Conservation (phyloP, 2,888 invertebrate species). For the Chironomus riparius region DNA sequence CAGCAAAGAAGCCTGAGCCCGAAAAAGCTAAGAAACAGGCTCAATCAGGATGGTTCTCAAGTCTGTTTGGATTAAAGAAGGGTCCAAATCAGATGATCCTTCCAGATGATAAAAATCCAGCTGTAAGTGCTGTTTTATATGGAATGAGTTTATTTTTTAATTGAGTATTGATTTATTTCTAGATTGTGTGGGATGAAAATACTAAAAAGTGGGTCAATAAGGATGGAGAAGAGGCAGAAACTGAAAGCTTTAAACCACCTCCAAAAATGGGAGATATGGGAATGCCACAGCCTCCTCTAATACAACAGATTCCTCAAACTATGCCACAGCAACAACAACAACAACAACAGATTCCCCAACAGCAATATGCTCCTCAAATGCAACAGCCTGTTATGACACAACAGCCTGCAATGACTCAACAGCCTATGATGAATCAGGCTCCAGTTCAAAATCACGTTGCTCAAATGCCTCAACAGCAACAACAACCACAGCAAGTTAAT, state of each 20-base stretch:
- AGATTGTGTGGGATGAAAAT: constrained; percentile 92
- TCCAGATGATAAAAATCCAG: constrained; percentile 88
- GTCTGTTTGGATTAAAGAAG: constrained; percentile 73
- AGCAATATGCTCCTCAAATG: not conserved
- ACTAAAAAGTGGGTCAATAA: constrained; percentile 79
- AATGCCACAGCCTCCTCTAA: too few species aligned
- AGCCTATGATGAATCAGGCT: constrained; percentile 24
- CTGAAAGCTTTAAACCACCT: constrained; percentile 52
- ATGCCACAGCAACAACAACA: constrained; percentile 21
- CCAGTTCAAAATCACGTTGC: constrained; percentile 2
- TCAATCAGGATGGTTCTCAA: constrained; percentile 68
- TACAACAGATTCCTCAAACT: constrained; percentile 1
- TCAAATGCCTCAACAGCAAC: constrained; percentile 26
- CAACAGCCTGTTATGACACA: not conserved
- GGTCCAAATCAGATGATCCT: constrained; percentile 89
- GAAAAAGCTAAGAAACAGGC: not conserved
- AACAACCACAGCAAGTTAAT: constrained; percentile 26
- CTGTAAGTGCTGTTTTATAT: constrained; percentile 49
- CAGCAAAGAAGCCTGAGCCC: not conserved
- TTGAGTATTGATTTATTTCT: constrained; percentile 29
- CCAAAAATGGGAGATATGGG: constrained; percentile 55
- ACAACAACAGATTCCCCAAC: not conserved
- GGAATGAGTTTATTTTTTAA: too few species aligned
- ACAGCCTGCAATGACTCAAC: not conserved
- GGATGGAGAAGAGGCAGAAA: constrained; percentile 58